These are phyloP conservation scores for Champsocephalus esox DNA, from an alignment of 2,797 vertebrate genomes.

Conservation along the genomic window DNA sequence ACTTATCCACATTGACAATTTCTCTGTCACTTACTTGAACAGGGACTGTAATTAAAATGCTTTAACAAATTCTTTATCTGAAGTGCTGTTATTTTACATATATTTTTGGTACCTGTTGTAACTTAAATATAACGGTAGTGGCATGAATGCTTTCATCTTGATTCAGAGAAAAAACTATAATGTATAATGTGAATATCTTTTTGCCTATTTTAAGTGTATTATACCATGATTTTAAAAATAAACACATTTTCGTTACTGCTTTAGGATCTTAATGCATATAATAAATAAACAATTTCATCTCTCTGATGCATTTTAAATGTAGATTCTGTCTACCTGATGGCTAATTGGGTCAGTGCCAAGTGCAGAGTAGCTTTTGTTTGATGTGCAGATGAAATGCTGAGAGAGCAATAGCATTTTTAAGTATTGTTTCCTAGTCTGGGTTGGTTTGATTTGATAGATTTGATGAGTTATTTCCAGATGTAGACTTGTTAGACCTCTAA, in stretches of 20 bases:
- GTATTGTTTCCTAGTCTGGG: slow-evolving; percentile 50
- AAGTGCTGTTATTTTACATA: slow-evolving; percentile 7
- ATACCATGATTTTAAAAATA: slow-evolving; percentile 16
- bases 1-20: slow-evolving; percentile 1
- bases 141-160: slow-evolving; percentile 17
- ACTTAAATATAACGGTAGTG: slow-evolving; percentile 4
- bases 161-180: not conserved
- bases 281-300: slow-evolving; percentile 14
- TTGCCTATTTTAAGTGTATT: slow-evolving; percentile 11
- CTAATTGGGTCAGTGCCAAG: slow-evolving; percentile 71
- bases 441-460: slow-evolving; percentile 67
- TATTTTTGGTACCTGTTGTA: slow-evolving; percentile 9
- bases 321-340: slow-evolving; percentile 57
- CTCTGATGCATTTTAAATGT: slow-evolving; percentile 37
- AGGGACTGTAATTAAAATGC: not conserved
- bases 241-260: slow-evolving; percentile 16
- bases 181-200: not conserved
- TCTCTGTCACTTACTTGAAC: slow-evolving; percentile 24
- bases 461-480: slow-evolving; percentile 72
- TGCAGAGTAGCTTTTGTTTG: slow-evolving; percentile 57
- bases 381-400: slow-evolving; percentile 71
- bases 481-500: slow-evolving; percentile 77
- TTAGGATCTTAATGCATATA: slow-evolving; percentile 17
- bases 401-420: slow-evolving; percentile 53
- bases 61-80: slow-evolving; percentile 24